These are phyloP conservation scores for Gnatocerus cornutus DNA, from an alignment of 2,888 invertebrate genomes.

Conservation along the genomic window DNA sequence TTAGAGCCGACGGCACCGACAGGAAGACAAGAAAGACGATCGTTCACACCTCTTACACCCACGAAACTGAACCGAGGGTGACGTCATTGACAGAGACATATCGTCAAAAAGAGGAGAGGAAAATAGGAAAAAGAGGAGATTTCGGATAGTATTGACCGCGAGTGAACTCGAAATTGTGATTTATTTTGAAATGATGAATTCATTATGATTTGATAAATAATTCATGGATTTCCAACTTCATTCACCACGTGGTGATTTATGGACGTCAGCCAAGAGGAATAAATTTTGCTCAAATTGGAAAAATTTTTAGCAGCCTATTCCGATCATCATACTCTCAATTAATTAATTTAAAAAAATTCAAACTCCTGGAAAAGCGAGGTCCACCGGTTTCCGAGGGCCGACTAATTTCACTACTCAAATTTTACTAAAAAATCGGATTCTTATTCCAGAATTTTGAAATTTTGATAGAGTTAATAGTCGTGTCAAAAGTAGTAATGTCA, in stretches of 20 bases:
- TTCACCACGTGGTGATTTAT: conserved; percentile 5
- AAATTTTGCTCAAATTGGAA: background rate
- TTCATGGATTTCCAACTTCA: conserved; percentile 3
- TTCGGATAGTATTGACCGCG: background rate
- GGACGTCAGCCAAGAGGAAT: background rate
- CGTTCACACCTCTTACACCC: conserved; percentile 50
- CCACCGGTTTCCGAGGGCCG: no score
- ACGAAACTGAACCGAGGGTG: conserved; percentile 27
- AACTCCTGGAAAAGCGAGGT: no score
- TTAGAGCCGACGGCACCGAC: conserved; percentile 10
- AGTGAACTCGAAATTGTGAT: conserved; percentile 3
- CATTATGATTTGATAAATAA: conserved; percentile 7
- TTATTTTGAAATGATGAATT: background rate
- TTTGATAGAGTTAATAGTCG: no score
- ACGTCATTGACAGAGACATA: conserved; percentile 9
- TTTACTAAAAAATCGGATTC: no score
- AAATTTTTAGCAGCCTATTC: no score
- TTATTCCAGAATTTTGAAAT: no score
- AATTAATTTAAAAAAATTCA: no score
- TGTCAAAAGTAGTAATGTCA: no score
- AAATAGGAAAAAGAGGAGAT: no score
- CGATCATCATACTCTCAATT: no score
- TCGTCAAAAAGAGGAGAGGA: background rate
- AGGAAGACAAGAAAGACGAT: conserved; percentile 38
- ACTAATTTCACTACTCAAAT: no score